These are phyloP conservation scores for Hemiscyllium ocellatum DNA, from an alignment of 2,113 vertebrate genomes.

Conservation along the genomic window DNA sequence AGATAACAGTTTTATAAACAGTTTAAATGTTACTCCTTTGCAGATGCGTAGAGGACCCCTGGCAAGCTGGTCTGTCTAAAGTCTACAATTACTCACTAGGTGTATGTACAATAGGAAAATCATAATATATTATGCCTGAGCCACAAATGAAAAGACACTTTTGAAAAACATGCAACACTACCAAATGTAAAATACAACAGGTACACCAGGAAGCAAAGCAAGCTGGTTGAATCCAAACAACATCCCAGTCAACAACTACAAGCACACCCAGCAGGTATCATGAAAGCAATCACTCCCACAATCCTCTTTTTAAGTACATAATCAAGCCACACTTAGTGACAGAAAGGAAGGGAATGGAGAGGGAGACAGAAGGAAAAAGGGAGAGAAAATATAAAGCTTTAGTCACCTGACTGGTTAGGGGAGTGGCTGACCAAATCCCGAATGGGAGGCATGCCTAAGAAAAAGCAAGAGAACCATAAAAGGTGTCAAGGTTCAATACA, in stretches of 20 bases:
- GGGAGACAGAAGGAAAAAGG: conserved; percentile 20
- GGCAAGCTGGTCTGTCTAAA: not conserved
- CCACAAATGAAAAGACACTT: not conserved
- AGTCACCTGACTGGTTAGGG: conserved; percentile 89
- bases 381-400: conserved; percentile 43
- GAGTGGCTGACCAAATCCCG: conserved; percentile 94
- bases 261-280: not conserved
- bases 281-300: not conserved
- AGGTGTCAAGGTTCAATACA: conserved; percentile 27
- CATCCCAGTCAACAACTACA: not conserved
- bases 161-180: not conserved
- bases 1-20: not conserved
- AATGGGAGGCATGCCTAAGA: conserved; percentile 89
- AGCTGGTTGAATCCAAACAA: not conserved
- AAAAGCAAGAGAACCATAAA: conserved; percentile 48
- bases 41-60: not conserved
- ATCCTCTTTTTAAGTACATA: conserved; percentile 24
- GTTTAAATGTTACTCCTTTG: not conserved
- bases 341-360: conserved; percentile 40
- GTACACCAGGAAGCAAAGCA: not conserved
- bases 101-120: not conserved
- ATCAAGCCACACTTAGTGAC: conserved; percentile 38
- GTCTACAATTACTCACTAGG: not conserved
- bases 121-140: not conserved
- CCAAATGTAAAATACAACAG: not conserved